These are phyloP conservation scores for Trichopoda pennipes DNA, from an alignment of 2,888 invertebrate species.

Conservation along the genomic window DNA sequence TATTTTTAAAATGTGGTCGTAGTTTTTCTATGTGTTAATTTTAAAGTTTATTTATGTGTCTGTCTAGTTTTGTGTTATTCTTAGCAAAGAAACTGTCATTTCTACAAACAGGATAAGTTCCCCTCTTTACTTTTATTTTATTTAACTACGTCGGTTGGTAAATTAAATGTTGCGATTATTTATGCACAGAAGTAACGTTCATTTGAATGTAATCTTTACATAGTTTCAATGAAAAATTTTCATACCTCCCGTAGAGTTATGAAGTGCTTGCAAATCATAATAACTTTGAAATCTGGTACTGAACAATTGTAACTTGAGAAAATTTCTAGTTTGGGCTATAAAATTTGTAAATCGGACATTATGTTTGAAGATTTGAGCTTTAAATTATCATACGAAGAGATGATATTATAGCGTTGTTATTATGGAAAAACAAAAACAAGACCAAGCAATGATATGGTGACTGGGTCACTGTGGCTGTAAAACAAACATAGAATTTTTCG, in stretches of 20 bases:
- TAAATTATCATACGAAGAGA: no score
- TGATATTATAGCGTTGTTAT: no score
- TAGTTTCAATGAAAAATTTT: background rate
- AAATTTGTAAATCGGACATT: no score
- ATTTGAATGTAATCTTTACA: background rate
- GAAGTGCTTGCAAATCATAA: background rate
- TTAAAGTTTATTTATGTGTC: constrained; percentile 70
- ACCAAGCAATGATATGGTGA: no score
- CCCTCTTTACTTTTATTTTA: constrained; percentile 20
- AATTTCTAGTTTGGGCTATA: no score
- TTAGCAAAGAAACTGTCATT: constrained; percentile 64
- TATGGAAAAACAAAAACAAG: no score
- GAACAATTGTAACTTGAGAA: no score
- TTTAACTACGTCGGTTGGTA: background rate
- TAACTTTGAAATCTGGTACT: background rate
- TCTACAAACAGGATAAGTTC: constrained; percentile 69
- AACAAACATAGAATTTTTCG: no score
- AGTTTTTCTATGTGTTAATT: background rate
- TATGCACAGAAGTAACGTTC: background rate
- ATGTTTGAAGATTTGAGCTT: no score
- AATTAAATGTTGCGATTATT: background rate
- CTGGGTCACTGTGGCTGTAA: no score
- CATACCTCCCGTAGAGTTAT: constrained; percentile 22
- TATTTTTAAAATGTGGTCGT: constrained; percentile 19
- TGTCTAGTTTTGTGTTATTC: constrained; percentile 68